Conservation (phyloP, 2,888 invertebrate genomes). For the Tenthredo livida region DNA sequence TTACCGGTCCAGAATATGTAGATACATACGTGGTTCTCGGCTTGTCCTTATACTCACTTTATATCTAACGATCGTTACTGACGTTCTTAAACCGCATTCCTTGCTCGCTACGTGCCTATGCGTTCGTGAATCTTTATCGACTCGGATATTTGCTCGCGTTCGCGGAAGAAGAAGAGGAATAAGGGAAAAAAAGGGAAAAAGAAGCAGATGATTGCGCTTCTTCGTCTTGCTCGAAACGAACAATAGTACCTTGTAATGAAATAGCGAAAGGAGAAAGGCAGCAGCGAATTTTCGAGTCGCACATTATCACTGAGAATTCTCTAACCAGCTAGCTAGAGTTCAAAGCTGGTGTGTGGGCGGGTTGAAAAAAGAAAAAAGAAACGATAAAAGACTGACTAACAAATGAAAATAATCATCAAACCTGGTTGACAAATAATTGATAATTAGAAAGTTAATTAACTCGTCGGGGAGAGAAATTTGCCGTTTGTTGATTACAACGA, state of each 20-base stretch:
- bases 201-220: not conserved
- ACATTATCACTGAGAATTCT: not conserved
- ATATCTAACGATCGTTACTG: conserved; percentile 6
- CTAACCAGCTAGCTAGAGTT: not conserved
- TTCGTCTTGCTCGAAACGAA: not conserved
- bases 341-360: not conserved
- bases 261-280: not conserved
- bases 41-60: conserved; percentile 7
- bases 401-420: not conserved
- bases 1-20: conserved; percentile 31
- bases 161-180: not conserved
- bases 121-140: not conserved
- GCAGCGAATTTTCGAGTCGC: not conserved
- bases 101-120: not conserved
- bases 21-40: not conserved
- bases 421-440: not conserved
- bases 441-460: conserved; percentile 6
- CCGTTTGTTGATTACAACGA: not conserved
- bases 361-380: not conserved
- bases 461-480: not conserved
- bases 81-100: conserved; percentile 35
- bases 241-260: not conserved
- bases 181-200: not conserved
- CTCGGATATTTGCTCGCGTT: not conserved
- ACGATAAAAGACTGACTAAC: not conserved